Percentiles rank a stretch among this genome's conserved stretches.
These are phyloP conservation scores for Euglossa dilemma DNA, from an alignment of 1,140 invertebrate genomes.

Conservation along the genomic window DNA sequence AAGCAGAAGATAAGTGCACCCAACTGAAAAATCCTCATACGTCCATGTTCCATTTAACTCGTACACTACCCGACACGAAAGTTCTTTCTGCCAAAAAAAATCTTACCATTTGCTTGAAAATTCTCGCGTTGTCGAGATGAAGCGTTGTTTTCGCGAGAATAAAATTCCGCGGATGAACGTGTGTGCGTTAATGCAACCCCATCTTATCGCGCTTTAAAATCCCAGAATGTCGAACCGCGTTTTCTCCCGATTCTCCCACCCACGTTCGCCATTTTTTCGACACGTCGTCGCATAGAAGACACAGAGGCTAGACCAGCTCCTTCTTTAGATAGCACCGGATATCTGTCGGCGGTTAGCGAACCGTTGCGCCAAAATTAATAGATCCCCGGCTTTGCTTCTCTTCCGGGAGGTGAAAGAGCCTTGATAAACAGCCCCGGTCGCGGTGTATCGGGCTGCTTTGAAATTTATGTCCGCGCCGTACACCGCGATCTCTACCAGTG, in stretches of 20 bases:
- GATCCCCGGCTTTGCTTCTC: conserved; percentile 55
- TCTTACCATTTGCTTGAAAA: not conserved
- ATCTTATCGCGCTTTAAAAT: conserved; percentile 48
- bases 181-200: conserved; percentile 27
- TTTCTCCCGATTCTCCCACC: conserved; percentile 25
- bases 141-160: not conserved
- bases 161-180: conserved; percentile 10
- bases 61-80: too few relatives aligned
- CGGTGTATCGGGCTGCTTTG: conserved; percentile 64
- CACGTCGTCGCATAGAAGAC: conserved; percentile 12
- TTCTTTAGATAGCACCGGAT: conserved; percentile 53
- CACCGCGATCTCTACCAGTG: conserved; percentile 53
- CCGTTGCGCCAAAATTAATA: conserved; percentile 71
- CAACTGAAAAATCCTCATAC: too few relatives aligned
- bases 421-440: conserved; percentile 68
- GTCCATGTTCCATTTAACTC: too few relatives aligned
- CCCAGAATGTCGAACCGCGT: conserved; percentile 19
- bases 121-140: too few relatives aligned
- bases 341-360: conserved; percentile 63
- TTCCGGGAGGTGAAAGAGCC: conserved; percentile 59
- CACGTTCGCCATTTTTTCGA: not conserved
- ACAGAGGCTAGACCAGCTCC: conserved; percentile 28
- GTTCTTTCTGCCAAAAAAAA: not conserved
- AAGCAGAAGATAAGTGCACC: too few relatives aligned
- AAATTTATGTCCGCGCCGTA: conserved; percentile 71